phyloP scores from a whole-genome alignment of 2,113 vertebrate genomes.

The Orthonyx spaldingii region DNA sequence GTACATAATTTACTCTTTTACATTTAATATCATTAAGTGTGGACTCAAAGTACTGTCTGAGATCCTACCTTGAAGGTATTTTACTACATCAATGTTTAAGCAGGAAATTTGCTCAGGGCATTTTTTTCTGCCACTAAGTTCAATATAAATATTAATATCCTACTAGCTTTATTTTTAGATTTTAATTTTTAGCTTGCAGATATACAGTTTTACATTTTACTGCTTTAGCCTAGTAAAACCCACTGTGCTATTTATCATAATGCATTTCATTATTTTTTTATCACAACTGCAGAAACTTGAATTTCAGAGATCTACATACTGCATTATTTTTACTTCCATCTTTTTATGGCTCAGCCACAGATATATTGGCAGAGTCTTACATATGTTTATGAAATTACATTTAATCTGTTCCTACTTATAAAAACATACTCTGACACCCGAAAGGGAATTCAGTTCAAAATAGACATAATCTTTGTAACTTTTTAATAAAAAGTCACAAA shows the following conservation, averaged over 20 bases:
- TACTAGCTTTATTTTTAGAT: constrained; percentile 45
- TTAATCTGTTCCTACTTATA: neutral
- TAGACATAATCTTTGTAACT: neutral
- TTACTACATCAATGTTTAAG: constrained; percentile 38
- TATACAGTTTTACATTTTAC: neutral
- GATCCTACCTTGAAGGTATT: constrained; percentile 27
- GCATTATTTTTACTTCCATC: neutral
- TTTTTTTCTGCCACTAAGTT: constrained; percentile 25
- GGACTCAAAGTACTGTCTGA: constrained; percentile 1
- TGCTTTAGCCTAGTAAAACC: neutral
- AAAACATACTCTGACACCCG: neutral
- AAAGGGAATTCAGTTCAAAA: neutral
- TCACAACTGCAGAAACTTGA: neutral
- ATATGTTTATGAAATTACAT: neutral
- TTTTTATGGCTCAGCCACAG: neutral
- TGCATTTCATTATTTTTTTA: neutral
- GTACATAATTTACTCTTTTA: constrained; percentile 30
- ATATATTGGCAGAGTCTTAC: neutral
- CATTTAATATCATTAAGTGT: constrained; percentile 31
- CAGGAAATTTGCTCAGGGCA: constrained; percentile 28
- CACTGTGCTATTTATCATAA: neutral
- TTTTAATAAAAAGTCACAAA: neutral
- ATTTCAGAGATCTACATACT: neutral
- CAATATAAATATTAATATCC: constrained; percentile 64
- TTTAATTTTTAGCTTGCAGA: constrained; percentile 40